Conservation (phyloP, 2,797 vertebrate genomes). For the Lerista edwardsae region DNA sequence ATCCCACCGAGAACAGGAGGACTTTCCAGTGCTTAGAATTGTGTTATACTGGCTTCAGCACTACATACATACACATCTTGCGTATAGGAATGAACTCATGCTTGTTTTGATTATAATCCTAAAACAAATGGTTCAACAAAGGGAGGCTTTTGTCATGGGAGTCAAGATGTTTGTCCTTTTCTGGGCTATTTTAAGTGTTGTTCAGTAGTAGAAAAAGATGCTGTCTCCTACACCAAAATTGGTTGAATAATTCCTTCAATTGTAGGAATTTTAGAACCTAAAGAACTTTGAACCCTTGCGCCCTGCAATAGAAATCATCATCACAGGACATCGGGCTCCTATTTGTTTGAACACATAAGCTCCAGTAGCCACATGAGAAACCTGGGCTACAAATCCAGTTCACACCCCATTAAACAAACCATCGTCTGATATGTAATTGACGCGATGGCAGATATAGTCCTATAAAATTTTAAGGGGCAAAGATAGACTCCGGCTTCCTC, state of each 20-base stretch:
- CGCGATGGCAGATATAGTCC: constrained; percentile 14
- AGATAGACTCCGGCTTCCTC: constrained; percentile 20
- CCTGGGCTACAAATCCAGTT: constrained; percentile 23
- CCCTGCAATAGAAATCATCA: neutral
- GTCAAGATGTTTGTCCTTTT: constrained; percentile 21
- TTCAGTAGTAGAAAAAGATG: neutral
- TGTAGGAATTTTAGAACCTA: constrained; percentile 14
- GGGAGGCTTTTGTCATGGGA: neutral
- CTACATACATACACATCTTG: neutral
- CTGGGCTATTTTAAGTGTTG: neutral
- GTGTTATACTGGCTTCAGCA: no score
- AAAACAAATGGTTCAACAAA: neutral
- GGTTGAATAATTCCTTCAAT: constrained; percentile 24
- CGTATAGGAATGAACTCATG: neutral
- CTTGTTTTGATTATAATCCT: neutral
- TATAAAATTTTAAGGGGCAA: constrained; percentile 24
- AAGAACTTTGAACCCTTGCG: neutral
- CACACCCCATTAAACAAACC: constrained; percentile 28
- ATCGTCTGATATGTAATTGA: constrained; percentile 10
- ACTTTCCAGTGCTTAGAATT: neutral
- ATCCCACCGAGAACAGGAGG: neutral
- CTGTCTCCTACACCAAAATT: neutral
- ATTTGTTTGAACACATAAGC: constrained; percentile 5
- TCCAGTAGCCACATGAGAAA: neutral
- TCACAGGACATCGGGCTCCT: neutral